phyloP scores from a whole-genome alignment of 1,140 invertebrate species.

The Papilio aristodemus region DNA sequence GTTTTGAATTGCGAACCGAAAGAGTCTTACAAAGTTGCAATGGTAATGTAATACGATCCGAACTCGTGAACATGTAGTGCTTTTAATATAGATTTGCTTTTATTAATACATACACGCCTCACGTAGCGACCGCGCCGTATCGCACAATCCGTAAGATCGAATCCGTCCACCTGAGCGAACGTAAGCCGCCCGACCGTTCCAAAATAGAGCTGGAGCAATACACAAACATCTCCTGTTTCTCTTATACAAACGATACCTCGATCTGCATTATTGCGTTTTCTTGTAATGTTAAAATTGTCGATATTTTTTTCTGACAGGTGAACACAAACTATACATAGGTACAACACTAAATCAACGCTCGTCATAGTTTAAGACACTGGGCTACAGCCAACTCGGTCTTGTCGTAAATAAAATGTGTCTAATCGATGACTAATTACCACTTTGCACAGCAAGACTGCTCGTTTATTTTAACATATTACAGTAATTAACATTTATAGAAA shows the following conservation, averaged over 20 bases:
- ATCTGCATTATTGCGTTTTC: slow-evolving; percentile 42
- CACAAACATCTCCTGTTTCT: slow-evolving; percentile 54
- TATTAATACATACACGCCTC: slow-evolving; percentile 65
- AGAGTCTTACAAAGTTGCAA: slow-evolving; percentile 27
- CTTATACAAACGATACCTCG: slow-evolving; percentile 37
- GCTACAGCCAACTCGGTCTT: slow-evolving; percentile 48
- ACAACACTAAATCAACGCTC: slow-evolving; percentile 23
- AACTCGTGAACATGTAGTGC: slow-evolving; percentile 49
- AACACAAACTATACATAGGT: slow-evolving; percentile 49
- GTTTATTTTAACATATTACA: slow-evolving; percentile 25
- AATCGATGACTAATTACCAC: slow-evolving; percentile 24
- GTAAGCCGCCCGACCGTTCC: slow-evolving; percentile 46
- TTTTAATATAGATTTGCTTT: slow-evolving; percentile 62
- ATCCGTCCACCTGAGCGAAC: slow-evolving; percentile 55
- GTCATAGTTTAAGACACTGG: slow-evolving; percentile 39
- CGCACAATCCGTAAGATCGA: too few species aligned
- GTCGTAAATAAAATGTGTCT: slow-evolving; percentile 33
- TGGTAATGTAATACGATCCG: slow-evolving; percentile 53
- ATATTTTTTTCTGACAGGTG: slow-evolving; percentile 47
- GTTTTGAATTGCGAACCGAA: background rate
- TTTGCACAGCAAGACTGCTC: slow-evolving; percentile 3
- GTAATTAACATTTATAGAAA: slow-evolving; percentile 15
- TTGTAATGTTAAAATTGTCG: slow-evolving; percentile 30
- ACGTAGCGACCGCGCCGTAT: slow-evolving; percentile 54
- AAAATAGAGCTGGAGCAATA: slow-evolving; percentile 53